phyloP scores from a whole-genome alignment of 2,888 invertebrate species.

The Caenorhabditis sp. region DNA sequence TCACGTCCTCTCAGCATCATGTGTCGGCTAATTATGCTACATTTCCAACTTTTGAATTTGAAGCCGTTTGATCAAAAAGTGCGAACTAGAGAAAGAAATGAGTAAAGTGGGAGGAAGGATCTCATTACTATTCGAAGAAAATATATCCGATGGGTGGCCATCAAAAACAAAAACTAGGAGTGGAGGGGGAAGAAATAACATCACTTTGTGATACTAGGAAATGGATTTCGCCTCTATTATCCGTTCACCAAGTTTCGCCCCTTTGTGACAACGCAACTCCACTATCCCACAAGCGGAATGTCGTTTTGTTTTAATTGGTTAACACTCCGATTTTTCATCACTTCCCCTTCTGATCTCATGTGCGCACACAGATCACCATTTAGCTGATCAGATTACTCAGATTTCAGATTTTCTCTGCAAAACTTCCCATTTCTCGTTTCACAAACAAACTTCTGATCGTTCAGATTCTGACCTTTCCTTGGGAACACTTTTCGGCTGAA shows the following conservation, averaged over 20 bases:
- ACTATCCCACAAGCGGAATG: too few relatives aligned
- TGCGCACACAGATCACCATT: not conserved
- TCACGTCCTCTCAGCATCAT: constrained; percentile 24
- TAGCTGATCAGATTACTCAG: constrained; percentile 1
- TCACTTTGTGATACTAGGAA: not conserved
- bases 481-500: not conserved
- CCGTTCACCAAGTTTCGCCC: too few relatives aligned
- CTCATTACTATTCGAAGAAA: constrained; percentile 18
- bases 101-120: not conserved
- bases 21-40: constrained; percentile 44
- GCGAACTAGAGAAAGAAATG: not conserved
- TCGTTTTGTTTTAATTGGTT: too few relatives aligned
- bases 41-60: too few relatives aligned
- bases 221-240: too few relatives aligned
- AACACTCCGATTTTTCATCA: not conserved
- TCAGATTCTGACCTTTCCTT: constrained; percentile 8
- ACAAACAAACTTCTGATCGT: not conserved
- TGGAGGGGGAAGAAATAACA: not conserved
- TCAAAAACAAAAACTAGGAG: constrained; percentile 1
- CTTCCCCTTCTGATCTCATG: not conserved
- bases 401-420: not conserved
- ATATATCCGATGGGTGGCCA: not conserved
- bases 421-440: too few relatives aligned
- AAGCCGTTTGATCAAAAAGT: not conserved
- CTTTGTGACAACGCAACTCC: too few relatives aligned